A percentile compares a stretch with the other conserved stretches of the same genome.
phyloP scores from a whole-genome alignment of 2,113 vertebrate species.

The Anhinga anhinga region DNA sequence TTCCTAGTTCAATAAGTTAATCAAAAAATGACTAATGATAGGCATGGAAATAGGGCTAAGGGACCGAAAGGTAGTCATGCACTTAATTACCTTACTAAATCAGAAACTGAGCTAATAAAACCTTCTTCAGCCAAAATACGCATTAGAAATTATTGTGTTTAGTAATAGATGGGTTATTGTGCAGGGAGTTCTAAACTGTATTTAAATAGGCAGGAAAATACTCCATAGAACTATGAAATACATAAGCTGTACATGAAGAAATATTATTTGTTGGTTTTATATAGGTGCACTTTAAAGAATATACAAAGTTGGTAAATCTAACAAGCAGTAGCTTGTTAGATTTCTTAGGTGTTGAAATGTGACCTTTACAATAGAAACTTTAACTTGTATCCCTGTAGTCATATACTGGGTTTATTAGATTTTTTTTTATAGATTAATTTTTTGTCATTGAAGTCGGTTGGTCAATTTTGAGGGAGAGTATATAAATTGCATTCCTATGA shows the following conservation, averaged over 20 bases:
- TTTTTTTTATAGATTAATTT: background rate
- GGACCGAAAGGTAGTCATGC: background rate
- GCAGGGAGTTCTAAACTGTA: background rate
- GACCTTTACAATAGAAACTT: background rate
- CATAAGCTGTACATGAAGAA: background rate
- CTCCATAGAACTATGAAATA: background rate
- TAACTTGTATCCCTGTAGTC: background rate
- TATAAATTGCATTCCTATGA: background rate
- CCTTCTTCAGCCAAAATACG: background rate
- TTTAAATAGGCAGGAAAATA: background rate
- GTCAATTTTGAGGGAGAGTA: background rate
- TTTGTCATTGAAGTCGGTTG: background rate
- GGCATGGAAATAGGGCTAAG: background rate
- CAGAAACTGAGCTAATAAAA: background rate
- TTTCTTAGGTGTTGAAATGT: background rate
- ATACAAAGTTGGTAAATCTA: background rate
- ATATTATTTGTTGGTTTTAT: background rate
- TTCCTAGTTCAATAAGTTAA: background rate
- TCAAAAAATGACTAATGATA: background rate
- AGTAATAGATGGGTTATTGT: background rate
- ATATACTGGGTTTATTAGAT: background rate
- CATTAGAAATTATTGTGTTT: background rate
- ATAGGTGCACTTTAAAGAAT: background rate
- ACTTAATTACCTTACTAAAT: conserved; percentile 12
- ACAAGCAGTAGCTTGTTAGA: background rate